These are phyloP conservation scores for Calliopum simillimum DNA, from an alignment of 2,888 invertebrate species.

Conservation along the genomic window DNA sequence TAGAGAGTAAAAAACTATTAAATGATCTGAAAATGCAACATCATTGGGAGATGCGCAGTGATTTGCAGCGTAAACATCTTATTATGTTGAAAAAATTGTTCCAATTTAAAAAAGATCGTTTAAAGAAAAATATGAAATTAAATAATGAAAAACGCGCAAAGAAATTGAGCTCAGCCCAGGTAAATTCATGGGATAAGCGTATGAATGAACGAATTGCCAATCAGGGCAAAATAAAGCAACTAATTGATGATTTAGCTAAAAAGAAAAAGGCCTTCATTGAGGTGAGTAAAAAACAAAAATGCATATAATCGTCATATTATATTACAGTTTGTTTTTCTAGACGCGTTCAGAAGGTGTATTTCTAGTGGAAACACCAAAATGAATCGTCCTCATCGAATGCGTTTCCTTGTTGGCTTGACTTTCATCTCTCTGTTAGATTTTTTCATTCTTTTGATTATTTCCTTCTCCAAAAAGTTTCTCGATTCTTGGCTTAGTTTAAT, in stretches of 20 bases:
- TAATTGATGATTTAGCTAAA: conserved; percentile 44
- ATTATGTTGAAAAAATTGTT: conserved; percentile 62
- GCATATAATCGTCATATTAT: too few species aligned
- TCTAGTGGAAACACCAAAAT: too few species aligned
- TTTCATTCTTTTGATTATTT: too few species aligned
- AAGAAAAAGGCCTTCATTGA: conserved; percentile 53
- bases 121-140: conserved; percentile 52
- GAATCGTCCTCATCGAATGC: too few species aligned
- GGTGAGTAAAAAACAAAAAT: conserved; percentile 41
- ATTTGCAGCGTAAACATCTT: conserved; percentile 58
- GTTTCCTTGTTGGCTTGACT: too few species aligned
- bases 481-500: too few species aligned
- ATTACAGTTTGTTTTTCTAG: too few species aligned
- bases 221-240: conserved; percentile 50
- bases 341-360: too few species aligned
- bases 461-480: too few species aligned
- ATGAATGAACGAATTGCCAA: conserved; percentile 56
- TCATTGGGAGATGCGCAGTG: conserved; percentile 52
- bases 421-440: too few species aligned
- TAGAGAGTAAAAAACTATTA: conserved; percentile 55
- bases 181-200: conserved; percentile 58
- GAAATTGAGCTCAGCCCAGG: conserved; percentile 51
- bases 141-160: conserved; percentile 45
- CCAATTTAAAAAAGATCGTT: conserved; percentile 59
- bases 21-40: conserved; percentile 54